Base-by-base conservation (phyloP, 2,113 vertebrate genomes). In the Periophthalmodon schlosseri region DNA sequence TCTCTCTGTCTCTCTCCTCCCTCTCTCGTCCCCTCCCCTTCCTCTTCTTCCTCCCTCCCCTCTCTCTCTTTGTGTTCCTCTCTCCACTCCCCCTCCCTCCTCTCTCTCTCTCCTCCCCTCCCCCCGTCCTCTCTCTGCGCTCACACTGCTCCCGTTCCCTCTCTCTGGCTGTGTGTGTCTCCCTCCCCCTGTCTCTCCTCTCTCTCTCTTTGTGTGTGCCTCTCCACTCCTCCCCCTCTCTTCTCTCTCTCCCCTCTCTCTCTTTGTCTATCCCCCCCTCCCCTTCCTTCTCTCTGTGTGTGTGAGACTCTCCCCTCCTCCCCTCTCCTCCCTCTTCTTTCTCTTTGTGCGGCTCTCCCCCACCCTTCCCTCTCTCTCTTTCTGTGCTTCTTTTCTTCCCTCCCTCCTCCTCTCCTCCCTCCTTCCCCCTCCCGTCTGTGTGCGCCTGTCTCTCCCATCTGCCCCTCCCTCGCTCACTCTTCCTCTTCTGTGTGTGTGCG, bases 151-250 rank as follows among this genome's bases (percentile, higher is more conserved):
- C 33, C 70, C 23, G 23, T 68, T 92, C 92, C 89, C 92, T 94
- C 94, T 93, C 93, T 94, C 93, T 92, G 94, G 93, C 94, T 93
- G 57, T 20, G 3, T 54, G 46, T 47, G 46, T 18, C 36, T 66
- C 90, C 88, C 91, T 91, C 91, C n/a, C 68, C 89, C 93, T 93
- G 89, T 92, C 94, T 94, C 93, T 93, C 94, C 93, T 91, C 94
- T 93, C 94, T 93, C 61, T 20, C 50, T 20, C 18, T 20, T 20
- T 54, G 16, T 54, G n/a, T n/a, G n/a, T 28, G 1, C 90, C 92
- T 94, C 94, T 93, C 93, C 94, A 93, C 92, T 94, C 65, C 28
- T 18, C 89, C 90, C 90, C 93, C 90, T 33, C 33, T 65, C 28
- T 23, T 70, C 93, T 93, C 89, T 92, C 94, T 94, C 93, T 93